Evolutionary conservation across 2,888 invertebrate species (phyloP).

Genomic region (Oscheius myriophilus): DNA sequence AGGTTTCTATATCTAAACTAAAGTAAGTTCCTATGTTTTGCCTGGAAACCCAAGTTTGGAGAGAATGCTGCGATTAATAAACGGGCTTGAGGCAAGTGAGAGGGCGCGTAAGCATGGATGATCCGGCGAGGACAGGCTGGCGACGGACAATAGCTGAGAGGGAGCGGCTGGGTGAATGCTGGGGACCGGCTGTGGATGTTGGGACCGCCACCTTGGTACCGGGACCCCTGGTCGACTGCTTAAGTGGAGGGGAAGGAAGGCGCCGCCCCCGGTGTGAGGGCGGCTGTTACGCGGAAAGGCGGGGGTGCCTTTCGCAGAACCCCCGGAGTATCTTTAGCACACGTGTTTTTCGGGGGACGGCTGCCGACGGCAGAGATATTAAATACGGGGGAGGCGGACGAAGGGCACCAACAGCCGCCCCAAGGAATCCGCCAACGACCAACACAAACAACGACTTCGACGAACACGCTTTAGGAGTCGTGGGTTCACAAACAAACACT

Average conservation of each 20-base stretch:
- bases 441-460: too few relatives aligned
- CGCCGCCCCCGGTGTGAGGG: constrained; percentile 24
- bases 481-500: too few relatives aligned
- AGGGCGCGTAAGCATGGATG: not conserved
- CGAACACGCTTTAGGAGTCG: too few relatives aligned
- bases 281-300: constrained; percentile 31
- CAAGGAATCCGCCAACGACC: too few relatives aligned
- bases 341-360: constrained; percentile 25
- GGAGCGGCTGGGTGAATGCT: constrained; percentile 1
- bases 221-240: not conserved
- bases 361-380: constrained; percentile 1
- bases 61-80: too few relatives aligned
- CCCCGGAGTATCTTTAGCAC: constrained; percentile 28
- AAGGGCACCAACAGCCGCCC: too few relatives aligned
- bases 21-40: too few relatives aligned
- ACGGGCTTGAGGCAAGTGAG: too few relatives aligned
- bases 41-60: too few relatives aligned
- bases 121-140: constrained; percentile 22
- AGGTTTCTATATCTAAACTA: too few relatives aligned
- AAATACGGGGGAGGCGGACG: too few relatives aligned
- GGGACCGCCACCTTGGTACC: constrained; percentile 2
- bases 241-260: not conserved
- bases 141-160: constrained; percentile 15
- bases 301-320: constrained; percentile 26
- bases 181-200: constrained; percentile 22